phyloP scores from a whole-genome alignment of 2,888 invertebrate species.

The Nowickia ferox region DNA sequence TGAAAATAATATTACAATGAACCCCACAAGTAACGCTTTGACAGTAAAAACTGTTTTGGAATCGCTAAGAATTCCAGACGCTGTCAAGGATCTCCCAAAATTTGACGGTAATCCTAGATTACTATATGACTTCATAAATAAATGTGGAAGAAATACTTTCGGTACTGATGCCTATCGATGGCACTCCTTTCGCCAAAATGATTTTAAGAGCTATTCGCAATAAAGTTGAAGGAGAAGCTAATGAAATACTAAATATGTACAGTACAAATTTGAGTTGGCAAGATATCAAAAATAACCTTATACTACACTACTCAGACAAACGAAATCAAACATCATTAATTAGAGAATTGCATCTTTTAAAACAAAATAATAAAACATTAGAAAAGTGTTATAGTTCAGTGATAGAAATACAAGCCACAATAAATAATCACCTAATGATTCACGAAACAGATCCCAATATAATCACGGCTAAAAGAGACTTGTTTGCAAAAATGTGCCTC shows the following conservation, averaged over 20 bases:
- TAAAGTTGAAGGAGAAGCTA: too few relatives aligned
- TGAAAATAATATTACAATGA: not conserved
- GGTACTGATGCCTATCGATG: not conserved
- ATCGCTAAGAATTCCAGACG: slow-evolving; percentile 8
- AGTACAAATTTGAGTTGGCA: slow-evolving; percentile 45
- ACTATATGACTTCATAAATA: not conserved
- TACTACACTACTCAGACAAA: not conserved
- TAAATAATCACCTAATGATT: not conserved
- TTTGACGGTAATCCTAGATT: slow-evolving; percentile 17
- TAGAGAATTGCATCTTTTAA: not conserved
- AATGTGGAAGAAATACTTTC: slow-evolving; percentile 20
- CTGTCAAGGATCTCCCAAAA: slow-evolving; percentile 7
- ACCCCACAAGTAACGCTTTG: not conserved
- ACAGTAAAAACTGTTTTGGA: not conserved
- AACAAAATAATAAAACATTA: slow-evolving; percentile 12
- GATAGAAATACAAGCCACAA: too few relatives aligned
- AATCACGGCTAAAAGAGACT: slow-evolving; percentile 24
- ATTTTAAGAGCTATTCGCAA: not conserved
- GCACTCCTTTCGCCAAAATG: slow-evolving; percentile 5
- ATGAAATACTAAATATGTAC: too few relatives aligned
- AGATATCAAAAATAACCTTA: not conserved
- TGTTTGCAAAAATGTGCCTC: slow-evolving; percentile 31
- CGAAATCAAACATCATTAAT: not conserved
- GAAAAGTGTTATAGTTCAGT: slow-evolving; percentile 9
- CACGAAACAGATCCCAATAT: too few relatives aligned